Conservation (phyloP, 2,888 invertebrate species). For the Orthosia incerta region DNA sequence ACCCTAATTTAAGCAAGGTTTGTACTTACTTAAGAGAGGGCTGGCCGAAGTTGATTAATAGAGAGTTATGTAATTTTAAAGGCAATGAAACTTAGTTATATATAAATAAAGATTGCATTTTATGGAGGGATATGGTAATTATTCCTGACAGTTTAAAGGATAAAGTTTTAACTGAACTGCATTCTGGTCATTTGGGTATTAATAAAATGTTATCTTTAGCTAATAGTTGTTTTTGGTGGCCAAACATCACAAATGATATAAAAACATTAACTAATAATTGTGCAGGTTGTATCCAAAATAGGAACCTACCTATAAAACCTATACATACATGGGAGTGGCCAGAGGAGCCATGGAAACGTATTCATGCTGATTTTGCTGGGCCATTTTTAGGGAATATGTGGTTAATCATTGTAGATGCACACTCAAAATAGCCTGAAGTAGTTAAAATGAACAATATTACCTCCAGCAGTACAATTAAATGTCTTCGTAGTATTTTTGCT, state of each 20-base stretch:
- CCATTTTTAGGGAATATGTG: neutral
- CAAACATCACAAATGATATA: neutral
- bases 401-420: no score
- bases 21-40: slow-evolving; percentile 3
- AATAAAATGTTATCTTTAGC: slow-evolving; percentile 7
- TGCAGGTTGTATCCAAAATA: neutral
- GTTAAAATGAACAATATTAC: no score
- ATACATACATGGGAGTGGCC: neutral
- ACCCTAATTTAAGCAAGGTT: neutral
- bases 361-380: slow-evolving; percentile 4
- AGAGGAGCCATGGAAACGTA: neutral
- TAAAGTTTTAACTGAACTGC: slow-evolving; percentile 6
- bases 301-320: neutral
- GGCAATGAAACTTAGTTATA: slow-evolving; percentile 1
- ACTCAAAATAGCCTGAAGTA: no score
- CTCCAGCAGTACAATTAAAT: no score
- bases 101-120: neutral
- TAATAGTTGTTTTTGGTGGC: slow-evolving; percentile 5
- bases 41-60: slow-evolving; percentile 3
- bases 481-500: no score
- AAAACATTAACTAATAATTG: neutral
- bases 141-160: neutral
- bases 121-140: slow-evolving; percentile 7
- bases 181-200: slow-evolving; percentile 6
- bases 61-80: slow-evolving; percentile 4